phyloP scores from a whole-genome alignment of 1,140 invertebrate species.

The Liolophura sinensis region DNA sequence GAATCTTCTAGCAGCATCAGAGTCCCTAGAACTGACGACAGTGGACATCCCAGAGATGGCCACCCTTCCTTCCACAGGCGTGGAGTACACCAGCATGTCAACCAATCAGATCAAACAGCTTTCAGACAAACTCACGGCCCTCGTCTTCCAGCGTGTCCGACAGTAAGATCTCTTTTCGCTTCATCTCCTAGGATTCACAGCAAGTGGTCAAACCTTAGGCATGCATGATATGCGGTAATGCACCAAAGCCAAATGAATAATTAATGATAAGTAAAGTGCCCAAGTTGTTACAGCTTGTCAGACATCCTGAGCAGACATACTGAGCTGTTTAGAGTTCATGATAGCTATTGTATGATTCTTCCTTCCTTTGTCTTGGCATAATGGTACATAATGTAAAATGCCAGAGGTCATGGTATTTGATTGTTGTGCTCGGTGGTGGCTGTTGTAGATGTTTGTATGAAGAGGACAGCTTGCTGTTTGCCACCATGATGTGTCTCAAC shows the following conservation, averaged over 20 bases:
- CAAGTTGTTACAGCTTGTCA: too few relatives aligned
- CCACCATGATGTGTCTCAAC: slow-evolving; percentile 49
- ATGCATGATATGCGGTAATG: too few relatives aligned
- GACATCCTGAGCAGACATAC: too few relatives aligned
- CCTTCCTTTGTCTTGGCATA: background rate
- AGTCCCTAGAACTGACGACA: slow-evolving; percentile 41
- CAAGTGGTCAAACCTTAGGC: background rate
- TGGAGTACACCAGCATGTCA: slow-evolving; percentile 45
- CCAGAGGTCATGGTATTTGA: background rate
- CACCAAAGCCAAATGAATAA: too few relatives aligned
- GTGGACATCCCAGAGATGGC: slow-evolving; percentile 44
- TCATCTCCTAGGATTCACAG: background rate
- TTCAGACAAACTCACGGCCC: slow-evolving; percentile 49
- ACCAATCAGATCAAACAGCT: slow-evolving; percentile 47
- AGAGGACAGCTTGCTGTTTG: slow-evolving; percentile 49
- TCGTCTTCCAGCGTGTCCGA: slow-evolving; percentile 45
- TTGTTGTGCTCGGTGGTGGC: slow-evolving; percentile 3
- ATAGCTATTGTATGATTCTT: too few relatives aligned
- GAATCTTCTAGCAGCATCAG: slow-evolving; percentile 37
- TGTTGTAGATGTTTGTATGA: slow-evolving; percentile 47
- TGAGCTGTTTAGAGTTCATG: too few relatives aligned
- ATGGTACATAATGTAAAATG: background rate
- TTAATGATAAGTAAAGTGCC: too few relatives aligned
- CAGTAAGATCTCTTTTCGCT: slow-evolving; percentile 33
- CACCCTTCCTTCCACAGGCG: slow-evolving; percentile 43